These are phyloP conservation scores for Nemotelus pantherinus DNA, from an alignment of 2,888 invertebrate species.

Conservation along the genomic window DNA sequence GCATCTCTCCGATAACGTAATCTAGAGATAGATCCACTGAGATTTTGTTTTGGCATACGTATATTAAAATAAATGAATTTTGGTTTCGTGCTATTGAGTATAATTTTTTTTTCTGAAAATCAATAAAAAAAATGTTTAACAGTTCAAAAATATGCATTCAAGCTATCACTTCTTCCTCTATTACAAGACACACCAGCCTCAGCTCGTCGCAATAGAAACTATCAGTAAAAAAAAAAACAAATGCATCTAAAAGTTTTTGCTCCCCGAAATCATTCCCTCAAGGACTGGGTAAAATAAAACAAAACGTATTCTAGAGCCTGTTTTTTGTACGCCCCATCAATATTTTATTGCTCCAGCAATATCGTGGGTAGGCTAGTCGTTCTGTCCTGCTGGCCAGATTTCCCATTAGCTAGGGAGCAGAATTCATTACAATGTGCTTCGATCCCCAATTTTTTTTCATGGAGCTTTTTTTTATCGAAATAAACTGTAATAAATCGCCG, in stretches of 20 bases:
- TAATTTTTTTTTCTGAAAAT: no score
- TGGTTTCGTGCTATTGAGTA: no score
- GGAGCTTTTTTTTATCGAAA: constrained; percentile 25
- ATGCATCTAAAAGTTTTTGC: background rate
- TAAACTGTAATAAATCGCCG: constrained; percentile 35
- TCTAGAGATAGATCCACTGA: no score
- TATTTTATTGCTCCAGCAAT: constrained; percentile 36
- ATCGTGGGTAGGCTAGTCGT: constrained; percentile 20
- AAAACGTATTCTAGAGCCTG: constrained; percentile 24
- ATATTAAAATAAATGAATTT: no score
- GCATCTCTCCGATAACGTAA: no score
- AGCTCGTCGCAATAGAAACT: no score
- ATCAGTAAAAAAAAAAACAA: background rate
- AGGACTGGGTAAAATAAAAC: constrained; percentile 9
- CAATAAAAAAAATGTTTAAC: no score
- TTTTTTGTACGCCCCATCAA: constrained; percentile 5
- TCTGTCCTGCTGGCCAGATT: constrained; percentile 16
- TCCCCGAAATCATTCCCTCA: constrained; percentile 2
- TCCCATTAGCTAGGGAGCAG: constrained; percentile 34
- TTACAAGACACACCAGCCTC: background rate
- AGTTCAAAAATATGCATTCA: background rate
- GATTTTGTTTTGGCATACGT: no score
- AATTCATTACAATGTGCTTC: constrained; percentile 36
- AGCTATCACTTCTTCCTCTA: background rate
- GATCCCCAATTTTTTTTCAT: constrained; percentile 19